Conservation (phyloP, 2,797 vertebrate genomes). For the Buceros bicornis region DNA sequence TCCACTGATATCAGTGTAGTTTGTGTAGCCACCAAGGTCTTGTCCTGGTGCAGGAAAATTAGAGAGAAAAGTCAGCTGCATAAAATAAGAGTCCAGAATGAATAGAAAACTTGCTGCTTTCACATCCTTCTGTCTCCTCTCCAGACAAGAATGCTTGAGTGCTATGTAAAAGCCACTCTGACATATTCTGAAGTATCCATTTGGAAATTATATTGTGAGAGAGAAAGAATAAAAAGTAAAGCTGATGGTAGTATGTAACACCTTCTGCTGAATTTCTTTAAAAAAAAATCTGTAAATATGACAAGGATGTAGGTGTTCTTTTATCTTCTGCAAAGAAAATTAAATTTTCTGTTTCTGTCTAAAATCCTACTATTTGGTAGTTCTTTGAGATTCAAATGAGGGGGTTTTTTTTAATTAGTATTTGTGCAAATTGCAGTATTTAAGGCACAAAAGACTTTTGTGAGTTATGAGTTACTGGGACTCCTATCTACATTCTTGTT, state of each 20-base stretch:
- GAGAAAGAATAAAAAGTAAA: background rate
- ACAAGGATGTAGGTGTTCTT: background rate
- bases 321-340: background rate
- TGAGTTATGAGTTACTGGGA: background rate
- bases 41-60: background rate
- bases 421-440: background rate
- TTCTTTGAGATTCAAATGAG: background rate
- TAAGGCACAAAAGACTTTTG: background rate
- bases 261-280: background rate
- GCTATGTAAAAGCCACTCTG: background rate
- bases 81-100: background rate
- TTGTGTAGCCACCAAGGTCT: background rate
- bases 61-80: background rate
- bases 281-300: background rate
- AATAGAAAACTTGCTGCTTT: background rate
- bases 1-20: background rate
- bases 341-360: background rate
- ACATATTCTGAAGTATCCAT: background rate
- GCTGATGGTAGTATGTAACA: background rate
- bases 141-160: background rate
- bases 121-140: background rate
- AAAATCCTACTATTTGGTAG: background rate
- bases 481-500: background rate
- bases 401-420: background rate
- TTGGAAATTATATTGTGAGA: background rate